phyloP scores from a whole-genome alignment of 2,888 invertebrate species.

The Acleris literana region DNA sequence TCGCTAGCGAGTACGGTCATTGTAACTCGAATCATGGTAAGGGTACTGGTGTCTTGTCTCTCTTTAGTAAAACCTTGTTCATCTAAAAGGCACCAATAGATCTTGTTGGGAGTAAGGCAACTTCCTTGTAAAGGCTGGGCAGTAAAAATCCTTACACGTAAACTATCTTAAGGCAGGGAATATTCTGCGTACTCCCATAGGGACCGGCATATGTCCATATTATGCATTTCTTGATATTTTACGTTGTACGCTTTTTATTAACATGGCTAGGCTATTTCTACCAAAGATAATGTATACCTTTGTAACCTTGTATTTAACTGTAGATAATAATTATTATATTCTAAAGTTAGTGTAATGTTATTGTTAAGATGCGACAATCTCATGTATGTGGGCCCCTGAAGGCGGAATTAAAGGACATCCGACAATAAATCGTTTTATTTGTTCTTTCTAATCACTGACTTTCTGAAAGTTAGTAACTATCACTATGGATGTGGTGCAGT shows the following conservation, averaged over 20 bases:
- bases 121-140: no score
- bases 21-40: no score
- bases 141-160: constrained; percentile 6
- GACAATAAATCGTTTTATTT: constrained; percentile 16
- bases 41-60: no score
- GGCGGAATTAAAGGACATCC: constrained; percentile 29
- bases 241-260: background rate
- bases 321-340: constrained; percentile 4
- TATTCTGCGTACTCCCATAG: background rate
- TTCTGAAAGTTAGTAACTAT: no score
- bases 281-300: background rate
- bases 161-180: constrained; percentile 20
- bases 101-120: no score
- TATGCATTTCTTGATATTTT: background rate
- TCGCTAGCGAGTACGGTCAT: no score
- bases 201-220: background rate
- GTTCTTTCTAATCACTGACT: background rate
- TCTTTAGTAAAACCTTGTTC: no score
- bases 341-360: constrained; percentile 16
- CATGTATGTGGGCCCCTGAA: constrained; percentile 37
- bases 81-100: no score
- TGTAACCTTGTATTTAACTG: background rate
- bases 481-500: no score
- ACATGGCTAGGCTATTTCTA: background rate
- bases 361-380: constrained; percentile 49